phyloP scores from a whole-genome alignment of 92 coral and sea anemone species.

The Nematostella vectensis region DNA sequence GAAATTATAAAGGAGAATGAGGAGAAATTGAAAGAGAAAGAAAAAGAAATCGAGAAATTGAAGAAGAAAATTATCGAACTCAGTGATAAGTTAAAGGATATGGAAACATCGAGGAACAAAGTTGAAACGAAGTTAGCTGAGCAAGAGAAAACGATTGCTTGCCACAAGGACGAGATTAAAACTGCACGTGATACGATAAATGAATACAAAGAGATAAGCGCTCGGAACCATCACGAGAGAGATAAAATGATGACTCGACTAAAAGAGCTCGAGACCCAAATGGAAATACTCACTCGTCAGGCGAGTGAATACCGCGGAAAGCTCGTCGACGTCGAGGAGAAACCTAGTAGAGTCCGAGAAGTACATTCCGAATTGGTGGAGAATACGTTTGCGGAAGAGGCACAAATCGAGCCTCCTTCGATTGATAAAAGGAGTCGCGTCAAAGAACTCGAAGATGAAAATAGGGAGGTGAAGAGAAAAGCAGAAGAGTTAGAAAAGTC shows the following conservation, averaged over 20 bases:
- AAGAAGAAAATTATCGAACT: no score
- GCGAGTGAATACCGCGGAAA: constrained; percentile 43
- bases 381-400: constrained; percentile 52
- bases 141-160: constrained; percentile 10
- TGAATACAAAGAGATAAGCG: constrained; percentile 23
- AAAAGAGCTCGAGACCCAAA: constrained; percentile 38
- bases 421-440: no score
- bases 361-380: constrained; percentile 68
- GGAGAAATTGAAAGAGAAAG: constrained; percentile 11
- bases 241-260: neutral
- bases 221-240: neutral
- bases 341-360: no score
- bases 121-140: constrained; percentile 26
- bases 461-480: neutral
- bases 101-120: no score
- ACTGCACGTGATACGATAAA: constrained; percentile 19
- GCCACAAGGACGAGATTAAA: constrained; percentile 4
- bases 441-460: constrained; percentile 13
- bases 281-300: constrained; percentile 34
- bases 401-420: no score
- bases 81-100: constrained; percentile 21
- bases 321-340: constrained; percentile 39
- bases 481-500: constrained; percentile 38
- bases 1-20: neutral
- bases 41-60: constrained; percentile 7